Percentiles rank a stretch among this genome's conserved stretches.
Evolutionary conservation across 2,797 vertebrate genomes (phyloP).

Genomic region (Spinus olivaceus): DNA sequence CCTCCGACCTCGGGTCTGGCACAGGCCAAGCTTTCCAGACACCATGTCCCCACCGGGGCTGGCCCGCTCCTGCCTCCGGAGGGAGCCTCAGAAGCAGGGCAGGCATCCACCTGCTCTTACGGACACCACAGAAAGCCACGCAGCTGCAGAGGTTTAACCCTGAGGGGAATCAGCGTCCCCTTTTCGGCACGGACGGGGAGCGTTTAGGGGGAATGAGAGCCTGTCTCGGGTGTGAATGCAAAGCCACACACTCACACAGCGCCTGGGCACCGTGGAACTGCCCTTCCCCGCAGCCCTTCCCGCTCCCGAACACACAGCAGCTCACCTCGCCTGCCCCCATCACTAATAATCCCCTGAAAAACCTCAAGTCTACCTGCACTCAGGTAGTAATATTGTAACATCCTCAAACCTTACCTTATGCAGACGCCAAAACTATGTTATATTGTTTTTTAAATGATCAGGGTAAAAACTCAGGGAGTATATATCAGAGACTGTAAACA

Average conservation of each 20-base stretch:
- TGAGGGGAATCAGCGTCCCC: not conserved
- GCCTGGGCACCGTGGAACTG: not conserved
- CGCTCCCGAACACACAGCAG: not conserved
- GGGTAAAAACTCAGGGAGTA: not conserved
- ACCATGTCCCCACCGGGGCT: not conserved
- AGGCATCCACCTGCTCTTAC: not conserved
- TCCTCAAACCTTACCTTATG: too few species aligned
- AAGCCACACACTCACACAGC: not conserved
- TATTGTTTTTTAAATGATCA: not conserved
- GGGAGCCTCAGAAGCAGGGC: not conserved
- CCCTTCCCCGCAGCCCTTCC: not conserved
- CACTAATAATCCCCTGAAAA: not conserved
- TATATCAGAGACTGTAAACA: not conserved
- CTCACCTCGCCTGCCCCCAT: not conserved
- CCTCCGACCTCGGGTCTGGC: not conserved
- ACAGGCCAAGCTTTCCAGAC: not conserved
- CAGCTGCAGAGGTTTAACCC: not conserved
- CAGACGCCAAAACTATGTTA: rapidly evolving
- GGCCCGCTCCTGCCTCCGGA: not conserved
- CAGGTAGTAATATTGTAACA: rapidly evolving
- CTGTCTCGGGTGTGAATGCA: rapidly evolving
- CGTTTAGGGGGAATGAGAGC: rapidly evolving
- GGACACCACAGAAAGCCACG: not conserved
- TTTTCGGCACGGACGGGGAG: not conserved
- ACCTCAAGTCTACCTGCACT: rapidly evolving